A percentile compares a stretch with the other conserved stretches of the same genome.
Conservation (phyloP, 1,140 invertebrate species). For the Magallana ariakensis region DNA sequence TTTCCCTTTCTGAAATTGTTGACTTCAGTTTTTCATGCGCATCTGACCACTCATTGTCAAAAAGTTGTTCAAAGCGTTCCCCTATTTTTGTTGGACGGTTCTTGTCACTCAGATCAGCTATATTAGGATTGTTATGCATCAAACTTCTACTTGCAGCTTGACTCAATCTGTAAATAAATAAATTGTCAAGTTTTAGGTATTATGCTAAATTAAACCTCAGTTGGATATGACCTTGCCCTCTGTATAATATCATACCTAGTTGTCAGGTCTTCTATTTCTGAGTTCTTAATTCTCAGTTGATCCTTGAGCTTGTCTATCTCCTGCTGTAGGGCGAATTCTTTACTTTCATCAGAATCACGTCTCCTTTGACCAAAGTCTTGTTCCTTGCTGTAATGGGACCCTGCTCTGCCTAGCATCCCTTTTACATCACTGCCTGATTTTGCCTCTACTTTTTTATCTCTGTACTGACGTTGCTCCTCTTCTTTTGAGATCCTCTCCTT, state of each 20-base stretch:
- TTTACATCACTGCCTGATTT: too few relatives aligned
- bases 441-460: too few relatives aligned
- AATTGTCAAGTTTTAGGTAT: too few relatives aligned
- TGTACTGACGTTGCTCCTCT: neutral
- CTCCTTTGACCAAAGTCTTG: too few relatives aligned
- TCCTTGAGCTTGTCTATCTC: conserved; percentile 6
- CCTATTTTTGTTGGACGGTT: conserved; percentile 46
- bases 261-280: conserved; percentile 1
- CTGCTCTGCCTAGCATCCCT: too few relatives aligned
- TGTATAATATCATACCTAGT: neutral
- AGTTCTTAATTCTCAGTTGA: neutral
- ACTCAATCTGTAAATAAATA: conserved; percentile 42
- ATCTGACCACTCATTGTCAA: conserved; percentile 55
- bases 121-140: conserved; percentile 46
- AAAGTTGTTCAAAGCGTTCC: conserved; percentile 44
- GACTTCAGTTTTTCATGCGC: conserved; percentile 28
- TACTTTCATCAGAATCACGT: neutral
- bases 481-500: neutral
- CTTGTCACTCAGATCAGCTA: conserved; percentile 46
- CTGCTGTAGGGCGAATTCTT: neutral
- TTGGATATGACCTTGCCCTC: too few relatives aligned
- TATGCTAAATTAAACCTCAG: too few relatives aligned
- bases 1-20: neutral
- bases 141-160: conserved; percentile 34
- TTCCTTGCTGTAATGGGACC: too few relatives aligned